Conservation (phyloP, 2,797 vertebrate species). For the Onychomys leucogaster region DNA sequence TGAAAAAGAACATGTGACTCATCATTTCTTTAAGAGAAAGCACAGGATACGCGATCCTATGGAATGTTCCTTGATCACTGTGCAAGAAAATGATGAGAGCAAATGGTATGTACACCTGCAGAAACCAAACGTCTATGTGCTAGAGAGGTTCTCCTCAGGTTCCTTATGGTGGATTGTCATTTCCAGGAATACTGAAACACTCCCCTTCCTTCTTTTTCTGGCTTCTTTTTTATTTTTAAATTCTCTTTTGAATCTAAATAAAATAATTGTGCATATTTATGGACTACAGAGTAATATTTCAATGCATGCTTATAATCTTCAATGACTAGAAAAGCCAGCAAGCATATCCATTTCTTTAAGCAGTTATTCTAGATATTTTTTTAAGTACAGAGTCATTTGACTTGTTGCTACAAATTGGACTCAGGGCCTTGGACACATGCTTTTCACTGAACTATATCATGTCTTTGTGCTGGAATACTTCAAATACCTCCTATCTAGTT, state of each 20-base stretch:
- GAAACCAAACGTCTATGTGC: background rate
- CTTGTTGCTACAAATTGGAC: background rate
- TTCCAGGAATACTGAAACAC: background rate
- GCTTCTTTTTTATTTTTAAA: background rate
- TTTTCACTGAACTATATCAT: background rate
- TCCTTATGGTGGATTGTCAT: background rate
- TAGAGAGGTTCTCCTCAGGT: background rate
- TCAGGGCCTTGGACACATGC: background rate
- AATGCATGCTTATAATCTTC: background rate
- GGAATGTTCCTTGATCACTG: background rate
- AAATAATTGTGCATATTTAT: background rate
- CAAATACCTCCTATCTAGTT: background rate
- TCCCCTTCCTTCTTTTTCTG: background rate
- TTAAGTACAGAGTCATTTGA: background rate
- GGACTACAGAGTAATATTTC: fast-evolving
- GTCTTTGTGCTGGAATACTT: background rate
- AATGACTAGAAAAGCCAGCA: background rate
- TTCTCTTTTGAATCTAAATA: background rate
- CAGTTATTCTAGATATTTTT: background rate
- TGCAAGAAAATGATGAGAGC: background rate
- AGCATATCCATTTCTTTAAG: background rate
- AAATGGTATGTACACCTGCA: background rate
- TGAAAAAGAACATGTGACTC: background rate
- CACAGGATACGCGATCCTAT: background rate
- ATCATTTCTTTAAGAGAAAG: background rate